Percentiles rank a stretch among this genome's conserved stretches.
phyloP scores from a whole-genome alignment of 1,140 invertebrate species.

The Penaeus indicus region DNA sequence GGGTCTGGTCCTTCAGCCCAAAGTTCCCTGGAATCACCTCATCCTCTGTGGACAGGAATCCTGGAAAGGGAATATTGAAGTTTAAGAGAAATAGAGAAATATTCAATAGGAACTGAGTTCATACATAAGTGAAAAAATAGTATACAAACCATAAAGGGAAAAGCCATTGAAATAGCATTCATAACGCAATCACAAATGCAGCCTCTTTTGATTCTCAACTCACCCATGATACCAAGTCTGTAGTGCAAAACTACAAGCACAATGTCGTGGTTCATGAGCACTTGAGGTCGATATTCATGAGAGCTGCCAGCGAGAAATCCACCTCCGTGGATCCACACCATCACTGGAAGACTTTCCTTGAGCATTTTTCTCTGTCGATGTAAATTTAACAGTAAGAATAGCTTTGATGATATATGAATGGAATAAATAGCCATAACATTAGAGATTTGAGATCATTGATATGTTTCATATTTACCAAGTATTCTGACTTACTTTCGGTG shows the following conservation, averaged over 20 bases:
- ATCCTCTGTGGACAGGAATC: constrained; percentile 86
- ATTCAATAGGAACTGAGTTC: too few species aligned
- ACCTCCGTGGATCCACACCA: too few species aligned
- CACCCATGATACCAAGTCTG: constrained; percentile 93
- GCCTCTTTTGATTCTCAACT: constrained; percentile 68
- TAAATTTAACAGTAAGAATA: background rate
- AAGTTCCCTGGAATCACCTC: constrained; percentile 88
- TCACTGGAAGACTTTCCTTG: constrained; percentile 70
- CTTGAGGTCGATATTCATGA: constrained; percentile 67
- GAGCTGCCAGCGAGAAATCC: too few species aligned
- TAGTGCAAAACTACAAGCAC: constrained; percentile 96
- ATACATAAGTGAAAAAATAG: too few species aligned
- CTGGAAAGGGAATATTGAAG: background rate
- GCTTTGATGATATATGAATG: background rate
- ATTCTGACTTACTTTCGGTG: constrained; percentile 73
- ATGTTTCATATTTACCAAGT: background rate
- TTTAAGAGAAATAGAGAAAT: too few species aligned
- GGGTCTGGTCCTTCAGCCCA: constrained; percentile 70
- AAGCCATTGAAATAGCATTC: too few species aligned
- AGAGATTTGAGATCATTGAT: too few species aligned
- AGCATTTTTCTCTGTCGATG: background rate
- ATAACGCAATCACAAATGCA: too few species aligned
- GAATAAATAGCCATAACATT: background rate
- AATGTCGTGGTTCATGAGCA: constrained; percentile 89
- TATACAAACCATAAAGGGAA: too few species aligned